Evolutionary conservation across 1,140 invertebrate genomes (phyloP), one percentile per base, ranked within the genome.

Genomic region (Pachypsylla venusta): DNA sequence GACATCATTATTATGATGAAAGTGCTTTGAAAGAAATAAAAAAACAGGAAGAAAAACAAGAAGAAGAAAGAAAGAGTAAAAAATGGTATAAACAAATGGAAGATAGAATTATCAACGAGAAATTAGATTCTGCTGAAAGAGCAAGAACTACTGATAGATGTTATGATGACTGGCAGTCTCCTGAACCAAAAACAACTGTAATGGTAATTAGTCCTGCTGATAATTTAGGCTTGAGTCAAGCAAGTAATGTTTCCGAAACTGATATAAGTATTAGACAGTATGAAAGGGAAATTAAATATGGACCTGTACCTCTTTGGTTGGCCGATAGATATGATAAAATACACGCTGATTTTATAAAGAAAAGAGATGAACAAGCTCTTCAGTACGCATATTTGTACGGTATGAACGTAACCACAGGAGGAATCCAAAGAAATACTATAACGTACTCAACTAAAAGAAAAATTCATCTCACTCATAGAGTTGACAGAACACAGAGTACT

Each of bases 401-500:
- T 19, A 5, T 48, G 4, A 7, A 19, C 22, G n/a, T 22, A 10
- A 19, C 42, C 16, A 48, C 42, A 48, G 42, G 42, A 48, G n/a
- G 42, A 5, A 48, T 48, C n/a, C n/a, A n/a, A n/a, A n/a, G n/a
- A n/a, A n/a, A n/a, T n/a, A n/a, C n/a, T n/a, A n/a, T n/a, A n/a
- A n/a, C n/a, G n/a, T n/a, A n/a, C n/a, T n/a, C 42, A 4, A 48
- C n/a, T 7, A 48, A 48, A n/a, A n/a, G 42, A 48, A 48, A 22
- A 48, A 48, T 48, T 3, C n/a, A n/a, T n/a, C 42, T 48, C 5
- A 48, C 42, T 5, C 42, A 48, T n/a, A 48, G 42, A 48, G 16
- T 19, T 48, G 42, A 48, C n/a, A 48, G 4, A 48, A 48, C 42
- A 48, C n/a, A n/a, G n/a, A n/a, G n/a, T n/a, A n/a, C n/a, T n/a